A percentile compares a stretch with the other conserved stretches of the same genome.
Conservation (phyloP, 2,113 vertebrate species). For the Pomatorhinus ruficollis region DNA sequence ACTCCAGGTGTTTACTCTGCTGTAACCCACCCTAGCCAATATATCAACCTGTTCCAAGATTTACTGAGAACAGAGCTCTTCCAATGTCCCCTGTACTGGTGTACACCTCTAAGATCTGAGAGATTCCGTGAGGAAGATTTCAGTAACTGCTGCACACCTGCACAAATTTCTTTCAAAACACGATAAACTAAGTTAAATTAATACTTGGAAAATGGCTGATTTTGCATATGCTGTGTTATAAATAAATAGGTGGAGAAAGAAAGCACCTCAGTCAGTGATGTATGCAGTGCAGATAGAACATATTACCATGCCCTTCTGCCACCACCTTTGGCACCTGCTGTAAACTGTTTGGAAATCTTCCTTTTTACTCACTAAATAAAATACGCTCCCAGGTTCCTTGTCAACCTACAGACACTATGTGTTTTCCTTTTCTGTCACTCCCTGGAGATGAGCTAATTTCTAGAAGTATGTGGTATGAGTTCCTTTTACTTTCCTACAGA, state of each 20-base stretch:
- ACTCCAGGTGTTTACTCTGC: not conserved
- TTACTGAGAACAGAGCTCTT: not conserved
- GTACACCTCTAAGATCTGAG: not conserved
- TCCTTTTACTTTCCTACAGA: not conserved
- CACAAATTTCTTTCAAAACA: not conserved
- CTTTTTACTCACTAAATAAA: not conserved
- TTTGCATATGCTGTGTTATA: not conserved
- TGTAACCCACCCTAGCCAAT: not conserved
- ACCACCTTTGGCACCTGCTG: not conserved
- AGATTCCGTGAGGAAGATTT: not conserved
- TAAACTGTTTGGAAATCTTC: not conserved
- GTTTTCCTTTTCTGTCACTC: not conserved
- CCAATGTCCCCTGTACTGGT: fast-evolving
- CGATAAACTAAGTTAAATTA: not conserved
- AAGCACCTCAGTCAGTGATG: not conserved
- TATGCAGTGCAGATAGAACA: not conserved
- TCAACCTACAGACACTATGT: not conserved
- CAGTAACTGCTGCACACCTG: not conserved
- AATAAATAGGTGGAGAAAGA: not conserved
- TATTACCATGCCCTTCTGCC: not conserved
- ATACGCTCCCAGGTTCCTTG: not conserved
- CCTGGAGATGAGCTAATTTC: not conserved
- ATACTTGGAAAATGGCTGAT: not conserved
- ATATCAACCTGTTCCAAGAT: not conserved
- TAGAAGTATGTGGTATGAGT: not conserved